These are phyloP conservation scores for Chromoteleia sp. DNA, from an alignment of 2,888 invertebrate species.

Conservation along the genomic window DNA sequence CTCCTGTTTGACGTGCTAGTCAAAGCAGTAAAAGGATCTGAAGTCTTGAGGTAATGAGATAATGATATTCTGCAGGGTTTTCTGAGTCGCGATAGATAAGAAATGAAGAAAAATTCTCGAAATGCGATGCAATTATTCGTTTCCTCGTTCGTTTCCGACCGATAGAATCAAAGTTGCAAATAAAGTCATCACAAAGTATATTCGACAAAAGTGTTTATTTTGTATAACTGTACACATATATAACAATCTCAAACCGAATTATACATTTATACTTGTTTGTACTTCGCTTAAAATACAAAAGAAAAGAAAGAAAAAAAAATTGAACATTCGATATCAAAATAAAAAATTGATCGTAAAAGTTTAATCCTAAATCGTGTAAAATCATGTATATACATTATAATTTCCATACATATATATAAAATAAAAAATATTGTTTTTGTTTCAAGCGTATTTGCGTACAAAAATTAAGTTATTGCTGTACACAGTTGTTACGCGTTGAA, in stretches of 20 bases:
- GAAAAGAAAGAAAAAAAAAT: neutral
- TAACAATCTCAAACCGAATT: slow-evolving; percentile 26
- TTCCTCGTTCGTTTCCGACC: too few species aligned
- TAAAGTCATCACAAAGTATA: too few species aligned
- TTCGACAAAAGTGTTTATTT: slow-evolving; percentile 21
- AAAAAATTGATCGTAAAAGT: slow-evolving; percentile 14
- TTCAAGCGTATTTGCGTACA: neutral
- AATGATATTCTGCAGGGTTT: slow-evolving; percentile 37
- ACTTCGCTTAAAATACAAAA: slow-evolving; percentile 17
- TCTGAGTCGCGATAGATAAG: slow-evolving; percentile 21
- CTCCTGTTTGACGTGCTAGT: slow-evolving; percentile 23
- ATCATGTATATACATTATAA: slow-evolving; percentile 18
- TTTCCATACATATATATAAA: slow-evolving; percentile 20
- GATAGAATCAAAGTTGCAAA: too few species aligned
- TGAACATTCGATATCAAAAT: slow-evolving; percentile 22
- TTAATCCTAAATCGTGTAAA: slow-evolving; percentile 2
- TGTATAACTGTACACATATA: slow-evolving; percentile 18
- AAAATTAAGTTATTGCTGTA: slow-evolving; percentile 51
- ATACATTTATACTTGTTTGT: slow-evolving; percentile 13
- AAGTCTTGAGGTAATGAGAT: slow-evolving; percentile 39
- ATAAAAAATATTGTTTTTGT: slow-evolving; percentile 45
- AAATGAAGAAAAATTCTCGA: too few species aligned
- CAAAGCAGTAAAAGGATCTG: slow-evolving; percentile 36
- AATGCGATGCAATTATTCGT: too few species aligned
- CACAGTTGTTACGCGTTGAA: slow-evolving; percentile 8